Conservation (phyloP, 2,797 vertebrate species). For the Mormyrops attenuatus region DNA sequence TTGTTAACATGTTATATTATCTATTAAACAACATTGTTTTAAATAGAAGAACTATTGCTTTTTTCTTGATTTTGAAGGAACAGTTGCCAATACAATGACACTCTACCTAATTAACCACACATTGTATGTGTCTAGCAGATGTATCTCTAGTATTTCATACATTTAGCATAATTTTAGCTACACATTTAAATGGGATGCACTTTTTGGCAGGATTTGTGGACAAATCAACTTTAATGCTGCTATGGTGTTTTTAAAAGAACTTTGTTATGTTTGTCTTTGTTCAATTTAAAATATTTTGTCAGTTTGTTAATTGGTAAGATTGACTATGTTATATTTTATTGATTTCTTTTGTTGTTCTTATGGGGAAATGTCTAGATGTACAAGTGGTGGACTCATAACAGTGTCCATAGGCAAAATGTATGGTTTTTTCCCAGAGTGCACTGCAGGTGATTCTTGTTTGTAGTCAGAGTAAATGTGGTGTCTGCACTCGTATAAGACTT, state of each 20-base stretch:
- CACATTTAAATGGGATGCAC: not conserved
- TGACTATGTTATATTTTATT: not conserved
- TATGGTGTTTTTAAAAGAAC: not conserved
- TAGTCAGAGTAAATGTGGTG: not conserved
- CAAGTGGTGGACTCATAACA: not conserved
- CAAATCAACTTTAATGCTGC: not conserved
- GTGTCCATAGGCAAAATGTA: not conserved
- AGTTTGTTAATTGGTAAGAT: not conserved
- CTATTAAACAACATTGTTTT: not conserved
- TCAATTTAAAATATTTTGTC: not conserved
- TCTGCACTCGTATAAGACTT: not conserved
- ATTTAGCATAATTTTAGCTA: not conserved
- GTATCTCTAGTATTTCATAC: not conserved
- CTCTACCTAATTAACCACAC: not conserved
- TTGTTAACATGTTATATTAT: not conserved
- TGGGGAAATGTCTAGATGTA: not conserved
- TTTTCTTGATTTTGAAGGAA: not conserved
- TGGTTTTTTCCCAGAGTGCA: not conserved
- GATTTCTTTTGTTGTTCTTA: not conserved
- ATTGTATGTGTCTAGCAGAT: not conserved
- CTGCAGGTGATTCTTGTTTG: not conserved
- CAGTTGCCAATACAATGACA: not conserved
- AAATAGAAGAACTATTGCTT: not conserved
- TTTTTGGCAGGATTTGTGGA: not conserved
- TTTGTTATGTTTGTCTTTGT: not conserved